Evolutionary conservation across 2,888 invertebrate species (phyloP), one percentile per base, ranked within the genome.

Genomic region (Scotopteryx bipunctaria): DNA sequence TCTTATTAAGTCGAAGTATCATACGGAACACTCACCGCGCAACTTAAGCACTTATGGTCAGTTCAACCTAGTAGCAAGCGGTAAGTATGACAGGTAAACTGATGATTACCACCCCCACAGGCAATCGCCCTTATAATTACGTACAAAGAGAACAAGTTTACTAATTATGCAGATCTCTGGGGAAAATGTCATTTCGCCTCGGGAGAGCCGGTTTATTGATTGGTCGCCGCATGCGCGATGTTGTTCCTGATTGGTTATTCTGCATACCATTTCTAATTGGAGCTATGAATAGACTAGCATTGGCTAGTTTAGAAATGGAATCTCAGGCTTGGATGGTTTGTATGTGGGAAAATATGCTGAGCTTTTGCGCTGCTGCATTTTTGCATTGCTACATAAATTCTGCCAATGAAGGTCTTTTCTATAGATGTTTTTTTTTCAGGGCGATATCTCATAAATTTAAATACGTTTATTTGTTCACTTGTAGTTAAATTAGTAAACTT

Each of bases 21-120:
- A 27, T 51, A 42, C 42, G 25, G 41, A 43, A 38, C 45, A 25
- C 36, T 38, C 29, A 25, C 1, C 14, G 16, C 9, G 5, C 16
- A 32, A 9, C 23, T 25, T 25, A 2, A 33, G 23, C 46, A 23
- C 19, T 15, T 42, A 29, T 23, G 19, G 19, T 36, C 23, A 15
- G 11, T 55, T 53, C 27, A 38, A 61, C 57, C 66, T 71, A 67
- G 78, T 73, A 76, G 76, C 73, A 32, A 42, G 49, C 52, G 44
- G 57, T 43, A 65, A 66, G 64, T 64, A 64, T 67, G 67, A 67
- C 69, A 67, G 59, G 64, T 61, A 61, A 70, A 63, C 65, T 55
- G 62, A 64, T 75, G 73, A 79, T 80, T 79, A 63, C 59, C 54
- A 63, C 75, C 74, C n/a, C 66, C 59, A 43, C 55, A 55, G 71